Percentiles rank a stretch among this genome's conserved stretches.
Evolutionary conservation across 1,140 invertebrate genomes (phyloP).

Genomic region (Drosophila oshimai): DNA sequence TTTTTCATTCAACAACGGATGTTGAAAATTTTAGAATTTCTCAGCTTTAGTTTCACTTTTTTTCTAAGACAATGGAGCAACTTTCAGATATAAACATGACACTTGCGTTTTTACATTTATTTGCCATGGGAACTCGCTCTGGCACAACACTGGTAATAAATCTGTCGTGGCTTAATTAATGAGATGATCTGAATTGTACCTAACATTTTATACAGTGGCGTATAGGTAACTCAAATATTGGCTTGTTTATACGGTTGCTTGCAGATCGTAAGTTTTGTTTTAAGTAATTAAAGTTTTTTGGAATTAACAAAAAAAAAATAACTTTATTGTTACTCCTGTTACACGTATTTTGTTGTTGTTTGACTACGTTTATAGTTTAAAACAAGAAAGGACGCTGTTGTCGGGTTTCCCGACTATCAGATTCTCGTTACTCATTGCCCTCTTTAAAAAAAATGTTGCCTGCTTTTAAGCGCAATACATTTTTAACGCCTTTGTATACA

Average conservation of each 20-base stretch:
- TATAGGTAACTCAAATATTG: no score
- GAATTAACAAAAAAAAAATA: no score
- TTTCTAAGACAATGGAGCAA: neutral
- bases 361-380: no score
- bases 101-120: slow-evolving; percentile 1
- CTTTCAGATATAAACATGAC: neutral
- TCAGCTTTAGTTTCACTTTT: slow-evolving; percentile 18
- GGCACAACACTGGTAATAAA: neutral
- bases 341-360: no score
- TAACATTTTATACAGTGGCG: no score
- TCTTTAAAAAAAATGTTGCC: no score
- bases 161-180: neutral
- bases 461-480: no score
- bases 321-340: no score
- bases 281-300: neutral
- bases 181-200: neutral
- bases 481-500: no score
- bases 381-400: no score
- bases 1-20: slow-evolving; percentile 15
- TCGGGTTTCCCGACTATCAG: no score
- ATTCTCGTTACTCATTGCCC: no score
- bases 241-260: neutral
- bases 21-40: slow-evolving; percentile 2
- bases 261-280: neutral
- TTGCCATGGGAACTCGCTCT: neutral